Percentiles rank a stretch among this genome's conserved stretches.
Conservation (phyloP, 2,113 vertebrate genomes). For the Saccopteryx leptura region DNA sequence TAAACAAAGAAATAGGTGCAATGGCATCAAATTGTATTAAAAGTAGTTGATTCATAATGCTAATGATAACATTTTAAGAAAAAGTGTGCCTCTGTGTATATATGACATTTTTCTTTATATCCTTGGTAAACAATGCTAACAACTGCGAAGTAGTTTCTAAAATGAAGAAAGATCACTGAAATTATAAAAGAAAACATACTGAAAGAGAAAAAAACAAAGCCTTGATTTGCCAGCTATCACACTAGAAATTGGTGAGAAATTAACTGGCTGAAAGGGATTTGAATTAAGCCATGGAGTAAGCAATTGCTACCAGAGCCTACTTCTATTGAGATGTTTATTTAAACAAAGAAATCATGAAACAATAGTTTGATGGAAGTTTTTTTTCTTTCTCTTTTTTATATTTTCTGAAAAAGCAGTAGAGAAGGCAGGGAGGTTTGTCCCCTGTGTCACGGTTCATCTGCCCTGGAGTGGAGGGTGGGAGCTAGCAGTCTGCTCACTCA, state of each 20-base stretch:
- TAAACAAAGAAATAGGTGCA: conserved; percentile 49
- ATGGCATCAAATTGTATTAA: conserved; percentile 31
- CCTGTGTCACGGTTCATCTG: conserved; percentile 91
- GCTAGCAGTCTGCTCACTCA: conserved; percentile 91
- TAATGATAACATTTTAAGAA: conserved; percentile 29
- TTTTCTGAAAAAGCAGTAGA: conserved; percentile 71
- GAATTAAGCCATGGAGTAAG: conserved; percentile 51
- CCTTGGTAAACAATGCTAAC: conserved; percentile 55
- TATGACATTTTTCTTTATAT: conserved; percentile 62
- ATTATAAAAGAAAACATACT: conserved; percentile 55
- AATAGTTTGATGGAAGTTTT: conserved; percentile 82
- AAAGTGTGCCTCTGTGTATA: conserved; percentile 60
- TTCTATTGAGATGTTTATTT: conserved; percentile 78
- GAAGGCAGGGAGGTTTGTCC: conserved; percentile 86
- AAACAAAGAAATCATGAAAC: conserved; percentile 83
- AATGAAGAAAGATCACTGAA: neutral
- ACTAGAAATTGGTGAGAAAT: conserved; percentile 76
- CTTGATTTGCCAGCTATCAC: conserved; percentile 29
- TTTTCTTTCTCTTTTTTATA: neutral
- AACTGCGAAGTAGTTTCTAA: conserved; percentile 67
- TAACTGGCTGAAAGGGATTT: conserved; percentile 64
- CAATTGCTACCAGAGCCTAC: conserved; percentile 56
- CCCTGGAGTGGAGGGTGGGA: conserved; percentile 88
- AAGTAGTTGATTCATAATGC: conserved; percentile 60
- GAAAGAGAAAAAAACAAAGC: neutral